phyloP scores from a whole-genome alignment of 2,797 vertebrate species.

The Pipistrellus nathusii region DNA sequence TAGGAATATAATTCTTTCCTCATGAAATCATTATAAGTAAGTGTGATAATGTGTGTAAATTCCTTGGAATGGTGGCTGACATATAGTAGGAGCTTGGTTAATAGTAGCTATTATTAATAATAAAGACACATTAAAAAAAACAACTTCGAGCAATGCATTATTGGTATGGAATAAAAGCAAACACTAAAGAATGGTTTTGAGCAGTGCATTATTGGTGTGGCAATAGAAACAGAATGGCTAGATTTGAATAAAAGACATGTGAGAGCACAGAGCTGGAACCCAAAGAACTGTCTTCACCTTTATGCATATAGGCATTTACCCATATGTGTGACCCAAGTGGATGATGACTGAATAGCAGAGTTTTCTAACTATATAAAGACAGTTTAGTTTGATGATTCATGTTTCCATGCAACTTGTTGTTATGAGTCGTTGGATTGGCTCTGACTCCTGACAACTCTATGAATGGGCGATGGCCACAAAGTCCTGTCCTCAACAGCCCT shows the following conservation, averaged over 20 bases:
- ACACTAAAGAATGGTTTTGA: neutral
- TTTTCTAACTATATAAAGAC: constrained; percentile 15
- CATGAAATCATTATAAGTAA: neutral
- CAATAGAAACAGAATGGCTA: neutral
- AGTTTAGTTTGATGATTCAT: neutral
- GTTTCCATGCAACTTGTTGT: neutral
- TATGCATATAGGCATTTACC: neutral
- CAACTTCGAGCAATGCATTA: neutral
- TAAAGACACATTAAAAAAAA: neutral
- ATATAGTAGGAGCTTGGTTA: neutral
- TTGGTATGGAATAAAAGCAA: neutral
- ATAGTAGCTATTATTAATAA: neutral
- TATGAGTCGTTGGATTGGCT: neutral
- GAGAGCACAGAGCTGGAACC: neutral
- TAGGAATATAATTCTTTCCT: neutral
- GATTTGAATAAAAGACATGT: neutral
- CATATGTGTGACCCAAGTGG: neutral
- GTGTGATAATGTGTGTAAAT: constrained; percentile 8
- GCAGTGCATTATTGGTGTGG: neutral
- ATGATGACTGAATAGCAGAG: neutral
- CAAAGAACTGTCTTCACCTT: constrained; percentile 6
- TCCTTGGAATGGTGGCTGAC: neutral
- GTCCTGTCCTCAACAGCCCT: neutral
- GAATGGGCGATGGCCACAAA: neutral
- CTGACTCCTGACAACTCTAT: neutral